Evolutionary conservation across 2,888 invertebrate genomes (phyloP).

Genomic region (Crepidodera aurea): DNA sequence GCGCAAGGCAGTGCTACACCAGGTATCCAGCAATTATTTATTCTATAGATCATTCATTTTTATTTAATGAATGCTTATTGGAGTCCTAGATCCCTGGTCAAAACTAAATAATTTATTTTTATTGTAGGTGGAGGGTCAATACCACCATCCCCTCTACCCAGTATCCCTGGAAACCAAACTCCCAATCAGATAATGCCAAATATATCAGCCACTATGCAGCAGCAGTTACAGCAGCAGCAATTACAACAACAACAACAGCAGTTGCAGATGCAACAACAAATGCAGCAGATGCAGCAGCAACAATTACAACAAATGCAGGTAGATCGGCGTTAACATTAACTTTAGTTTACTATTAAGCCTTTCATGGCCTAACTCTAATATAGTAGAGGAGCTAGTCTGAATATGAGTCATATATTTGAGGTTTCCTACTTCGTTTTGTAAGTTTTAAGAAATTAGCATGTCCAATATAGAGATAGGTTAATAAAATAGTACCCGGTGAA

Average conservation of each 20-base stretch:
- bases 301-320: conserved; percentile 74
- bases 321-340: conserved; percentile 61
- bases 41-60: background rate
- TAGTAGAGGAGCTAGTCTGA: too few species aligned
- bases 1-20: conserved; percentile 62
- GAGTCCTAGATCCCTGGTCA: too few species aligned
- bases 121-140: conserved; percentile 47
- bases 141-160: conserved; percentile 53
- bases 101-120: conserved; percentile 43
- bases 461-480: too few species aligned
- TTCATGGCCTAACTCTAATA: background rate
- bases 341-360: background rate
- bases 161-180: conserved; percentile 56
- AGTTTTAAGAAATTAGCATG: too few species aligned
- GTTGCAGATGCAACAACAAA: conserved; percentile 61
- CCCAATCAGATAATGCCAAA: conserved; percentile 65
- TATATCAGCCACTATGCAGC: conserved; percentile 63
- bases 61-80: background rate
- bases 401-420: too few species aligned
- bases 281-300: conserved; percentile 66
- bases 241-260: conserved; percentile 62
- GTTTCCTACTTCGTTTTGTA: too few species aligned
- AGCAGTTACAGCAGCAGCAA: conserved; percentile 60
- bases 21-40: conserved; percentile 51
- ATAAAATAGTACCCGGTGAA: too few species aligned